Evolutionary conservation across 2,888 invertebrate genomes (phyloP), one percentile per base, ranked within the genome.

Genomic region (Orchestes rusci): DNA sequence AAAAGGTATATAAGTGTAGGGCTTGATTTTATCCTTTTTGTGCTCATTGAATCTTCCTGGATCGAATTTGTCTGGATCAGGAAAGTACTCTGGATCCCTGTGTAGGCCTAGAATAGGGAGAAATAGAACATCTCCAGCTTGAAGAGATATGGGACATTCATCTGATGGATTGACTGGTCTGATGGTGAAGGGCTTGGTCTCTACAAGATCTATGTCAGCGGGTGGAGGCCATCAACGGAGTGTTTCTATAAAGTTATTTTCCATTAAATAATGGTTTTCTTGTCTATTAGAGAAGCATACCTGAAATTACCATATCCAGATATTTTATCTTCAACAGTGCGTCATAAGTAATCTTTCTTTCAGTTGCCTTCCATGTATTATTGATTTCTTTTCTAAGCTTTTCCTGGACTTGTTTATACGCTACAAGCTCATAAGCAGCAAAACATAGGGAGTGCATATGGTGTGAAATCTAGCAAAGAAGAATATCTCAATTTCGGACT

Each of bases 341-440:
- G 3, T 70, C 70, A 50, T 73, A 73, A 0, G 65, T 68, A 2
- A 66, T 50, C 10, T 65, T 55, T 3, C 65, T 69, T 1, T 61
- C 53, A 13, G 60, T 62, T 10, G 47, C 43, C 7, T 65, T 54
- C 4, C 49, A 35, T 3, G 63, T 57, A 27, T 73, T 70, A 15
- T 63, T 68, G 19, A 81, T 73, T 65, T 81, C 80, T 30, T 70
- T 55, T 1, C 67, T 68, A 1, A 81, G 62, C 39, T 60, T 70
- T 2, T 71, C 67, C 59, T 80, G 80, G 0, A 76, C 60, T 0
- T 80, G 76, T 13, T 73, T 71, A 62, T 80, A 72, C 2, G 73
- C 41, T 18, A 77, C 76, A 16, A 82, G 56, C 59, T 80, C 80
- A 30, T 77, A 70, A 0, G 75, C 61, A 0, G 72, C 56, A 48